Evolutionary conservation across 2,113 vertebrate genomes (phyloP).

Genomic region (Nibea albiflora): DNA sequence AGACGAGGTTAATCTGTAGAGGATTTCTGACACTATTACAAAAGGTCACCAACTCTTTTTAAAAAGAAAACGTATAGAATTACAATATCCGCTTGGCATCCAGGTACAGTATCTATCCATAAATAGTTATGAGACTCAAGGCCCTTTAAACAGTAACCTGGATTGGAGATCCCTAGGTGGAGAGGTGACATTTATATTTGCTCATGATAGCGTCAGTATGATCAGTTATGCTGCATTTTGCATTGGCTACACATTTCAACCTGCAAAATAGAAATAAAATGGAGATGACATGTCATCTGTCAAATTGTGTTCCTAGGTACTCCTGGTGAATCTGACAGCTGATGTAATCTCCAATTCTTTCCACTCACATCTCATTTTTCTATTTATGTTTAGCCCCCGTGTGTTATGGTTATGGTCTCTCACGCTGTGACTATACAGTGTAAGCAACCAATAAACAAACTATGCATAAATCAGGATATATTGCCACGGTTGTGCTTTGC

Average conservation of each 20-base stretch:
- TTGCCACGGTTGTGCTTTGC: neutral
- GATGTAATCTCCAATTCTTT: conserved; percentile 12
- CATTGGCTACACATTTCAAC: neutral
- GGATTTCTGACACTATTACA: neutral
- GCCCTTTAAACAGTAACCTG: neutral
- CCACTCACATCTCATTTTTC: neutral
- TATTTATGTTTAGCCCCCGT: neutral
- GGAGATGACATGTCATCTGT: conserved; percentile 10
- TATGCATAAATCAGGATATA: neutral
- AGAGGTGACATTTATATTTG: neutral
- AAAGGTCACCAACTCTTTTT: neutral
- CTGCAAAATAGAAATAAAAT: neutral
- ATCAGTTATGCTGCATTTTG: neutral
- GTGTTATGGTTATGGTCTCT: neutral
- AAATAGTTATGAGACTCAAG: neutral
- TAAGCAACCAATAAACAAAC: conserved; percentile 27
- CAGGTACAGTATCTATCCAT: neutral
- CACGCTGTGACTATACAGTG: neutral
- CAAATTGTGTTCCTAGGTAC: neutral
- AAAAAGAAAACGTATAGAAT: neutral
- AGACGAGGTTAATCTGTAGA: neutral
- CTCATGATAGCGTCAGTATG: neutral
- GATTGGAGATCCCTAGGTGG: neutral
- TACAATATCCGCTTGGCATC: neutral
- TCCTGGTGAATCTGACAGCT: neutral